These are phyloP conservation scores for Phragmatobia fuliginosa DNA, from an alignment of 2,888 invertebrate species.

Conservation along the genomic window DNA sequence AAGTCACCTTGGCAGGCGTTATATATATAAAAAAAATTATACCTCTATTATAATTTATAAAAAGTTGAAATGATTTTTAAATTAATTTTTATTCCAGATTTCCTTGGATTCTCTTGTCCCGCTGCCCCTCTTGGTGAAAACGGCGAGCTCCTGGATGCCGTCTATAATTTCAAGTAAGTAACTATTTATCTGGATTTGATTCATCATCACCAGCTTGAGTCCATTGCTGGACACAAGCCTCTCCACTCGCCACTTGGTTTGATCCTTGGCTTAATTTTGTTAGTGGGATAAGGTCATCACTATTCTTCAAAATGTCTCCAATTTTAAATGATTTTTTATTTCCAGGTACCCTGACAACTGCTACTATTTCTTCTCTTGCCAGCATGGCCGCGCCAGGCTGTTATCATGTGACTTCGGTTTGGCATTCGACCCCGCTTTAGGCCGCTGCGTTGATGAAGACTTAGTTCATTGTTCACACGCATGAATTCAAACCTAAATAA, in stretches of 20 bases:
- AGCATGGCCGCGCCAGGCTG: slow-evolving; percentile 61
- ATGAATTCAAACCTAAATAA: neutral
- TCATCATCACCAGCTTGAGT: no score
- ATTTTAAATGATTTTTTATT: slow-evolving; percentile 16
- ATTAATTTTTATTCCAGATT: slow-evolving; percentile 87
- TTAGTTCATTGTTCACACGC: slow-evolving; percentile 4
- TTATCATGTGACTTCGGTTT: slow-evolving; percentile 69
- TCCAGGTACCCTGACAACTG: slow-evolving; percentile 66
- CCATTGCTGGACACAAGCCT: no score
- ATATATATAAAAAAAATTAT: no score
- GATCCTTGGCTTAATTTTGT: neutral
- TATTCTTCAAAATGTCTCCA: neutral
- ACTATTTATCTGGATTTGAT: neutral
- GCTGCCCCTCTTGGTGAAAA: slow-evolving; percentile 49
- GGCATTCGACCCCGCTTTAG: slow-evolving; percentile 61
- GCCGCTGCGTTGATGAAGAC: slow-evolving; percentile 24
- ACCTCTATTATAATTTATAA: no score
- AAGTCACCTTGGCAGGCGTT: no score
- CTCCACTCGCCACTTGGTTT: no score
- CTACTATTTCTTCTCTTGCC: slow-evolving; percentile 70
- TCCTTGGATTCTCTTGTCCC: slow-evolving; percentile 69
- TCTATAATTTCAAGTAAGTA: slow-evolving; percentile 65
- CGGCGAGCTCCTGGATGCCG: slow-evolving; percentile 49
- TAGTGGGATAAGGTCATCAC: neutral
- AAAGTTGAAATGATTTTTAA: no score